These are phyloP conservation scores for Aphis craccivora DNA, from an alignment of 1,140 invertebrate genomes.

Conservation along the genomic window DNA sequence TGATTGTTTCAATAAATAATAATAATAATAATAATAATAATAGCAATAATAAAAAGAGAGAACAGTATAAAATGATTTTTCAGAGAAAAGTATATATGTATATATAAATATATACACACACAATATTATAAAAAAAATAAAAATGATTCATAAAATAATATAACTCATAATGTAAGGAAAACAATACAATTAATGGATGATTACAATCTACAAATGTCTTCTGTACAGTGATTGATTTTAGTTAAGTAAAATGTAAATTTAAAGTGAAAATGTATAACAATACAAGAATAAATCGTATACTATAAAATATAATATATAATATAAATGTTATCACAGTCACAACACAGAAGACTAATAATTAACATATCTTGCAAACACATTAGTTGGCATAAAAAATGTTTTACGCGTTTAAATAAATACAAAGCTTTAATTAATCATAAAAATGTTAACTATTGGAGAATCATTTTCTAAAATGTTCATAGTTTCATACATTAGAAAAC, in stretches of 20 bases:
- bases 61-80: slow-evolving; percentile 13
- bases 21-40: no score
- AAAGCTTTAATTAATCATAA: neutral
- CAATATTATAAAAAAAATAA: neutral
- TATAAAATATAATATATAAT: slow-evolving; percentile 41
- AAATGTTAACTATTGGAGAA: slow-evolving; percentile 2
- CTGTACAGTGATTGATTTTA: neutral
- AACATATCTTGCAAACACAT: neutral
- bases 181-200: neutral
- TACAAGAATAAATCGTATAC: slow-evolving; percentile 41
- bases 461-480: neutral
- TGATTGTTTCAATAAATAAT: neutral
- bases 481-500: neutral
- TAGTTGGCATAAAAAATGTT: slow-evolving; percentile 14
- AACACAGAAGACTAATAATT: slow-evolving; percentile 47
- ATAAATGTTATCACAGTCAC: slow-evolving; percentile 48
- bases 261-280: neutral
- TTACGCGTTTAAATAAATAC: neutral
- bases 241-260: slow-evolving; percentile 9
- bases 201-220: slow-evolving; percentile 34
- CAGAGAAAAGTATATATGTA: neutral
- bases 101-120: neutral
- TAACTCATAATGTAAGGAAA: neutral
- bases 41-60: neutral
- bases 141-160: neutral